These are phyloP conservation scores for Nymphalis c-album DNA, from an alignment of 2,888 invertebrate genomes.

Conservation along the genomic window DNA sequence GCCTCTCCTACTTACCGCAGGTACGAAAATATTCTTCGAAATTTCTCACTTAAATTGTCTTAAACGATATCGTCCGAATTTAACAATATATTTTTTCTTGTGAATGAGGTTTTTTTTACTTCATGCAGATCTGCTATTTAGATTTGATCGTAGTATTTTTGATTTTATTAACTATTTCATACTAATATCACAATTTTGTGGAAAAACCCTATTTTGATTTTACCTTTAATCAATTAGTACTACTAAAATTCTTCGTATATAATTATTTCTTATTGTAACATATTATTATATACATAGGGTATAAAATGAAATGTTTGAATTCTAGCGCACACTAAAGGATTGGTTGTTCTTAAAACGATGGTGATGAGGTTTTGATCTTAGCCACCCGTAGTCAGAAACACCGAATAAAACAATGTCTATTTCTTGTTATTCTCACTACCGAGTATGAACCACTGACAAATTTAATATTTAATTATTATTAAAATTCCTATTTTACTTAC, in stretches of 20 bases:
- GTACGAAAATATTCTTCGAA: slow-evolving; percentile 72
- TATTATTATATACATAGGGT: slow-evolving; percentile 25
- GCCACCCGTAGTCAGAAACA: slow-evolving; percentile 62
- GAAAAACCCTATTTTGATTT: no score
- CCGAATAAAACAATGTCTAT: slow-evolving; percentile 52
- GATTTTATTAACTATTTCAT: no score
- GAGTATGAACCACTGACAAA: slow-evolving; percentile 53
- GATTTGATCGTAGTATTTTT: no score
- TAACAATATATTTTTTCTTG: no score
- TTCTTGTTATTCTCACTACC: slow-evolving; percentile 48
- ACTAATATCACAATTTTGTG: no score
- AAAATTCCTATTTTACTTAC: no score
- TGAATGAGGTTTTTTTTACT: no score
- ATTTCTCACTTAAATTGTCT: not conserved
- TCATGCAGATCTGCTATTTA: no score
- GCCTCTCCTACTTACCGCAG: slow-evolving; percentile 94
- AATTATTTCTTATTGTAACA: not conserved
- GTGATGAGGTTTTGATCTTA: slow-evolving; percentile 69
- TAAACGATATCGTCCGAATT: not conserved
- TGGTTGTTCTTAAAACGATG: slow-evolving; percentile 68
- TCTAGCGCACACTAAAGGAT: slow-evolving; percentile 78
- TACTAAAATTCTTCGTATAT: not conserved
- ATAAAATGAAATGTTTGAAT: slow-evolving; percentile 64
- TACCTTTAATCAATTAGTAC: no score
- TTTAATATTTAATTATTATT: not conserved